Base-by-base conservation (phyloP, 2,113 vertebrate genomes). In the Halcyon senegalensis region DNA sequence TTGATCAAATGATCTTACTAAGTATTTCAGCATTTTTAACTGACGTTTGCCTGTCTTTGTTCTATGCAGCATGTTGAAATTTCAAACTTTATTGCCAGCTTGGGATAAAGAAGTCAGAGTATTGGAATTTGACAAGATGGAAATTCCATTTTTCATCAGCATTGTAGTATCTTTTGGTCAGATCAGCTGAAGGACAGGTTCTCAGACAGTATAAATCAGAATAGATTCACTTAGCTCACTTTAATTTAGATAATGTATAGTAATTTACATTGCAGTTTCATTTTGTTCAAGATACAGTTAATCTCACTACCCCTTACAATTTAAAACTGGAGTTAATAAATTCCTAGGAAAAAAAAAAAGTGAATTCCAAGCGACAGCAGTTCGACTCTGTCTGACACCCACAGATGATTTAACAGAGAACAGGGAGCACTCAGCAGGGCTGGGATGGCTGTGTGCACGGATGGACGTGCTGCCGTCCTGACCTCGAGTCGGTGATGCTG, bases 361-460 rank as follows among this genome's bases (percentile, higher is more conserved):
- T 37, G 58, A 37, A 17, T 62, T 89, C 27, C 68, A 43, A 67
- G 31, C 3, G 5, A 13, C 41, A 44, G 55, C 37, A 23, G 21
- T 58, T 63, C 15, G 90, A 16, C 3, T 9, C 56, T 30, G 5
- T 28, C 59, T 90, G 83, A 37, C 91, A 59, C 9, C 24, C 43
- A 5, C 6, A 17, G 73, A 72, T 74, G 43, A 13, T 87, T 37
- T 59, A 51, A 41, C 18, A 63, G 86, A 21, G 19, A 51, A 14
- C 0, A 0, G 0, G 0, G 76, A 43, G 24, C 11, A 6, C 39
- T 83, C 0, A 0, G 62, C 33, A 76, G 59, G 63, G 70, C 62
- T 0, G 1, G 59, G 30, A 4, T 37, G 84, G 31, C 44, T 28
- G 4, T 5, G 37, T 25, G 33, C 19, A n/a, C 2, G 5, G 27